Evolutionary conservation across 2,888 invertebrate species (phyloP).

Genomic region (Deilephila elpenor): DNA sequence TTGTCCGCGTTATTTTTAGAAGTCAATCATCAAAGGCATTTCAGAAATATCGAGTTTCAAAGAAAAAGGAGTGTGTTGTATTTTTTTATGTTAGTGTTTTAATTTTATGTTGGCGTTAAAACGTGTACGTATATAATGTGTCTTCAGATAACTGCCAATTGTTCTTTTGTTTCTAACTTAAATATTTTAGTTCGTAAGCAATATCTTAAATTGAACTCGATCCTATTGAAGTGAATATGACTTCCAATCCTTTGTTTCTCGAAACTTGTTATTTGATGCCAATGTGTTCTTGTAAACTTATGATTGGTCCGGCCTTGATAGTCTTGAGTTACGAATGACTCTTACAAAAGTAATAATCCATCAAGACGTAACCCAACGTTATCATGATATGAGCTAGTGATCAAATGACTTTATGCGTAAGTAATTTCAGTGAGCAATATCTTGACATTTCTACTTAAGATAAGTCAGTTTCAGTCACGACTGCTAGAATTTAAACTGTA

Average conservation of each 20-base stretch:
- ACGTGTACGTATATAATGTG: too few relatives aligned
- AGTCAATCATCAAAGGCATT: background rate
- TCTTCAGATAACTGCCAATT: background rate
- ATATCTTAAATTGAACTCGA: conserved; percentile 3
- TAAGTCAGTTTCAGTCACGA: too few relatives aligned
- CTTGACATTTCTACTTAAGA: too few relatives aligned
- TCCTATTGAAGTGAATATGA: background rate
- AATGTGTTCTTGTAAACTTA: background rate
- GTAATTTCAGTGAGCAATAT: too few relatives aligned
- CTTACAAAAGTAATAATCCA: too few relatives aligned
- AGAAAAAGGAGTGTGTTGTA: background rate
- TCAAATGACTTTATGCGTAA: too few relatives aligned
- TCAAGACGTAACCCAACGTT: too few relatives aligned
- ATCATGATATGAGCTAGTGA: too few relatives aligned
- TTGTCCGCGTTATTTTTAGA: background rate
- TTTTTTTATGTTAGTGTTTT: background rate
- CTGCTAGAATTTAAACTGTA: too few relatives aligned
- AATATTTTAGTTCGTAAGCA: background rate
- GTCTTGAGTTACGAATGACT: too few relatives aligned
- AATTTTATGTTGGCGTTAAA: background rate
- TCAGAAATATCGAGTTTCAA: background rate
- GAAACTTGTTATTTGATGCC: background rate
- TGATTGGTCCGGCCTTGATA: too few relatives aligned
- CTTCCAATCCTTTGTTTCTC: background rate
- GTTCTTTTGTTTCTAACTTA: background rate